Evolutionary conservation across 2,888 invertebrate genomes (phyloP), one percentile per base, ranked within the genome.

Genomic region (Prosapia bicincta): DNA sequence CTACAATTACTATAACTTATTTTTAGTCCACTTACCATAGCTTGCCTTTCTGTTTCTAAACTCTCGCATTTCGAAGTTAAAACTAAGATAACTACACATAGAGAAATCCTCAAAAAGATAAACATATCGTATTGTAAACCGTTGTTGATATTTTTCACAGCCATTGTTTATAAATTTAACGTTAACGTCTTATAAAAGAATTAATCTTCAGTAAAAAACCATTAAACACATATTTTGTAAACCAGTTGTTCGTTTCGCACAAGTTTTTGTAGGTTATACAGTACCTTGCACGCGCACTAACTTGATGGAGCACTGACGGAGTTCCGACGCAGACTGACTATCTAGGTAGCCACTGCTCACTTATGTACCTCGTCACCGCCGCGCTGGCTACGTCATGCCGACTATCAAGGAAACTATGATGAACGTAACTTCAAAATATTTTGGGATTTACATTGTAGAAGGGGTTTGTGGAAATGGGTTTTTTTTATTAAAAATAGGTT

Each of bases 1-100:
- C n/a, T n/a, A n/a, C n/a, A n/a, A n/a, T n/a, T n/a, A n/a, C n/a
- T n/a, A n/a, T n/a, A n/a, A n/a, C n/a, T n/a, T n/a, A n/a, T n/a
- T n/a, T n/a, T n/a, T n/a, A n/a, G n/a, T n/a, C 68, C 66, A 78
- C 78, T 78, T 38, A 78, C 78, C 78, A 78, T 78, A 7, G 78
- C 78, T 32, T 78, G 77, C 24, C 75, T 76, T 67, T 78, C 78
- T 2, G 76, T 74, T 23, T 75, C 77, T 1, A 78, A 54, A 3
- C 67, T 69, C 24, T 66, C 73, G 26, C 66, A 38, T 20, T 20
- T 26, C 54, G 54, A 54, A 20, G 20, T 54, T 54, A 54, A 20
- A 54, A 38, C 23, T 54, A 72, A 26, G 54, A 72, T 23, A 23
- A 20, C 9, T 7, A 68, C 20, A n/a, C 71, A n/a, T n/a, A 76